phyloP scores from a whole-genome alignment of 2,113 vertebrate species.

The Dascyllus trimaculatus region DNA sequence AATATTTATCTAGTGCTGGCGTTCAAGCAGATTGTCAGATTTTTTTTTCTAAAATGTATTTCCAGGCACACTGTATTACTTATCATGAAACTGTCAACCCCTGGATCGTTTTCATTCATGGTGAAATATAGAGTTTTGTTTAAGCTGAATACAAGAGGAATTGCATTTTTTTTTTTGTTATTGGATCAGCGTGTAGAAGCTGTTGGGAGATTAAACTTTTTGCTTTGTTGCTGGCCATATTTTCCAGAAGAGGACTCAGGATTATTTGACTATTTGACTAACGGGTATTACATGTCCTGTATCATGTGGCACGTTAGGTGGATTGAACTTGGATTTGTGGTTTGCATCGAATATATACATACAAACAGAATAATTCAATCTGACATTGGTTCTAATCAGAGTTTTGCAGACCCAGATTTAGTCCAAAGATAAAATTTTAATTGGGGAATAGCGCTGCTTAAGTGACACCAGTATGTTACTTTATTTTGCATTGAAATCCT shows the following conservation, averaged over 20 bases:
- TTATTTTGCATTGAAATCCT: too few species aligned
- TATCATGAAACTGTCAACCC: neutral
- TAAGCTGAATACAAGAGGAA: neutral
- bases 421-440: too few species aligned
- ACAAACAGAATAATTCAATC: too few species aligned
- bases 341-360: too few species aligned
- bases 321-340: too few species aligned
- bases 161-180: neutral
- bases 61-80: constrained; percentile 15
- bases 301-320: neutral
- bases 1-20: neutral
- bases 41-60: neutral
- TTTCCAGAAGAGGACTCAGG: neutral
- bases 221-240: neutral
- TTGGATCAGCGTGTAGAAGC: neutral
- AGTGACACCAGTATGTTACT: too few species aligned
- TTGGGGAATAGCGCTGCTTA: too few species aligned
- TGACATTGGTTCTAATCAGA: too few species aligned
- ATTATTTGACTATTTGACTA: neutral
- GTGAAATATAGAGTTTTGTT: constrained; percentile 2
- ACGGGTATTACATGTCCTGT: neutral
- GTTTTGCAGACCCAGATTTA: too few species aligned
- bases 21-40: neutral
- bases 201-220: neutral
- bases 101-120: constrained; percentile 5